phyloP scores from a whole-genome alignment of 1,140 invertebrate genomes.

The Coptotermes formosanus region DNA sequence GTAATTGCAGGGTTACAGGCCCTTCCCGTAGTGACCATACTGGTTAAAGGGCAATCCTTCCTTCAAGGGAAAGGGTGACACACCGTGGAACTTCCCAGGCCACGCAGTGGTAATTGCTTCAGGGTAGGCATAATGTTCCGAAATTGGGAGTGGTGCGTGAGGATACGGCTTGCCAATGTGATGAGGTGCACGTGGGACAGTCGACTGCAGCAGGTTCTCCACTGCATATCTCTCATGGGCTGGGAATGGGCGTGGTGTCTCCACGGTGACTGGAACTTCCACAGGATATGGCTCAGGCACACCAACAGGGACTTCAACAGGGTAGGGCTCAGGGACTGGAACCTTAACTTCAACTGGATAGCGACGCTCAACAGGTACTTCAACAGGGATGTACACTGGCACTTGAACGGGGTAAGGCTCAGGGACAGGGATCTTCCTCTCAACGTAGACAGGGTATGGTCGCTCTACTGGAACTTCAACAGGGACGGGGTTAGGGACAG shows the following conservation, averaged over 20 bases:
- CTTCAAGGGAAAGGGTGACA: no score
- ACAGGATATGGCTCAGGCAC: conserved; percentile 18
- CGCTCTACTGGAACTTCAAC: conserved; percentile 60
- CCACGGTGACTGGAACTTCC: not conserved
- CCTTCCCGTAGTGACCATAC: no score
- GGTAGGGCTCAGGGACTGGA: not conserved
- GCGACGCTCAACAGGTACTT: conserved; percentile 28
- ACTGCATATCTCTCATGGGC: conserved; percentile 23
- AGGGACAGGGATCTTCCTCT: conserved; percentile 42
- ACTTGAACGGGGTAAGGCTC: conserved; percentile 46
- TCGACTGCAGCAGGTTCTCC: not conserved
- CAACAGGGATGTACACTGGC: conserved; percentile 51
- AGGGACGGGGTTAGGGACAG: conserved; percentile 64
- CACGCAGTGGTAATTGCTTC: no score
- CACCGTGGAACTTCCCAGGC: no score
- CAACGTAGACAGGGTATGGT: conserved; percentile 59
- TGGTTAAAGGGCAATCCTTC: no score
- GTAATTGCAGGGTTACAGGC: no score
- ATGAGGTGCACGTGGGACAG: conserved; percentile 47
- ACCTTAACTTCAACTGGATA: conserved; percentile 43
- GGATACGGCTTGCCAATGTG: not conserved
- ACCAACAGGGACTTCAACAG: not conserved
- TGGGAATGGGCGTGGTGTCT: not conserved
- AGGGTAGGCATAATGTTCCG: no score
- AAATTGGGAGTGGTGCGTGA: no score